Conservation (phyloP, 1,140 invertebrate species). For the Geopemphigus sp. region DNA sequence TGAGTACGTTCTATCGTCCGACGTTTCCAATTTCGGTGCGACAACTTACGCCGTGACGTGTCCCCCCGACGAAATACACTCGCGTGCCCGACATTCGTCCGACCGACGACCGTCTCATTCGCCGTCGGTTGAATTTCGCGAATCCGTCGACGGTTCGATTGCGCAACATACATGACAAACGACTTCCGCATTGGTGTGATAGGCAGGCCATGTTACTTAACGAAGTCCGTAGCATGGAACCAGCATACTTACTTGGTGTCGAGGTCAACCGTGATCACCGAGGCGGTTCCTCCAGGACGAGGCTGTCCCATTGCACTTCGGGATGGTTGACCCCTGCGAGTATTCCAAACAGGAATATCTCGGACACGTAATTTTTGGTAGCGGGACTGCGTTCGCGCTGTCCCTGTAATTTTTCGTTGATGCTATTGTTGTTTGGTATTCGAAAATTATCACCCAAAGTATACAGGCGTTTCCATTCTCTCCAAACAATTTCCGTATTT, state of each 20-base stretch:
- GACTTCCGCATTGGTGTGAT: not conserved
- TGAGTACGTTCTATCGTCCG: not conserved
- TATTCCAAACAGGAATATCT: conserved; percentile 70
- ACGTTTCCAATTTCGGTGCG: not conserved
- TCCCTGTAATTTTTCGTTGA: conserved; percentile 21
- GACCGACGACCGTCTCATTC: not conserved
- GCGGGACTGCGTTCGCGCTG: conserved; percentile 49
- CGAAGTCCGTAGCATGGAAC: rapidly evolving
- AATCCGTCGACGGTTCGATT: not conserved
- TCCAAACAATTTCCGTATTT: too few species aligned
- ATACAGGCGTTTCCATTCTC: too few species aligned
- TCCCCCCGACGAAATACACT: too few species aligned
- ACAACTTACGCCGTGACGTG: not conserved
- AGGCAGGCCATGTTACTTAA: not conserved
- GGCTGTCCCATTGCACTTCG: conserved; percentile 70
- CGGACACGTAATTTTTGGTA: conserved; percentile 70
- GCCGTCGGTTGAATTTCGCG: not conserved
- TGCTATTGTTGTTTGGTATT: too few species aligned
- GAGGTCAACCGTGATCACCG: conserved; percentile 65
- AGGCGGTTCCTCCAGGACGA: conserved; percentile 69
- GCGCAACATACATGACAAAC: too few species aligned
- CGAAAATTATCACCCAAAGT: too few species aligned
- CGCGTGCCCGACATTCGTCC: too few species aligned
- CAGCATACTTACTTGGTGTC: conserved; percentile 66
- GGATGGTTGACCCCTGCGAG: conserved; percentile 70